These are phyloP conservation scores for Apoda limacodes DNA, from an alignment of 2,888 invertebrate species.

Conservation along the genomic window DNA sequence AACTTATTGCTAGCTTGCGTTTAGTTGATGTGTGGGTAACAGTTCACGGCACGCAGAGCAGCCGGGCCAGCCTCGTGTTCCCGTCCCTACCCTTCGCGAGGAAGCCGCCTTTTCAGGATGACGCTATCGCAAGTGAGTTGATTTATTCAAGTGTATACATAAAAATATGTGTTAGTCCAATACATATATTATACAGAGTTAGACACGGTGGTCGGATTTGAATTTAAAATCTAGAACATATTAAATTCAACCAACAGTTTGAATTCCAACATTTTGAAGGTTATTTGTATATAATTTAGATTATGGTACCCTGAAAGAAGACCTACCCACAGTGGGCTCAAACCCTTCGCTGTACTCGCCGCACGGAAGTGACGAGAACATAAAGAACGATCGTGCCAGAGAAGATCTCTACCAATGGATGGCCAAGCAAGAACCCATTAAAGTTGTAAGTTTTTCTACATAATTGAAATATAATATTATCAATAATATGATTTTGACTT, in stretches of 20 bases:
- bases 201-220: too few species aligned
- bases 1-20: too few species aligned
- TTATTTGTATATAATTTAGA: too few species aligned
- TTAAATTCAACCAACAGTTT: too few species aligned
- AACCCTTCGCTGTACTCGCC: conserved; percentile 73
- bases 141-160: too few species aligned
- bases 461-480: too few species aligned
- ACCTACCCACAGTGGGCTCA: conserved; percentile 74
- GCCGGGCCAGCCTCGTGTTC: conserved; percentile 82
- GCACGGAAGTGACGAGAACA: conserved; percentile 59
- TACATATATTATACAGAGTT: too few species aligned
- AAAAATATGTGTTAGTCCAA: too few species aligned
- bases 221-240: too few species aligned
- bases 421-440: conserved; percentile 87
- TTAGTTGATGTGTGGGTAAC: conserved; percentile 19
- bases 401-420: conserved; percentile 97
- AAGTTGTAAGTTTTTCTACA: conserved; percentile 56
- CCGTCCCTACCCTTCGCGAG: conserved; percentile 75
- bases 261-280: conserved; percentile 15
- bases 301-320: conserved; percentile 81
- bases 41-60: conserved; percentile 74
- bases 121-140: conserved; percentile 61
- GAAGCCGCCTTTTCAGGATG: conserved; percentile 65
- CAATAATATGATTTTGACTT: too few species aligned
- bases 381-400: conserved; percentile 70